Conservation (phyloP, 2,113 vertebrate genomes). For the Hydrolagus affinis region DNA sequence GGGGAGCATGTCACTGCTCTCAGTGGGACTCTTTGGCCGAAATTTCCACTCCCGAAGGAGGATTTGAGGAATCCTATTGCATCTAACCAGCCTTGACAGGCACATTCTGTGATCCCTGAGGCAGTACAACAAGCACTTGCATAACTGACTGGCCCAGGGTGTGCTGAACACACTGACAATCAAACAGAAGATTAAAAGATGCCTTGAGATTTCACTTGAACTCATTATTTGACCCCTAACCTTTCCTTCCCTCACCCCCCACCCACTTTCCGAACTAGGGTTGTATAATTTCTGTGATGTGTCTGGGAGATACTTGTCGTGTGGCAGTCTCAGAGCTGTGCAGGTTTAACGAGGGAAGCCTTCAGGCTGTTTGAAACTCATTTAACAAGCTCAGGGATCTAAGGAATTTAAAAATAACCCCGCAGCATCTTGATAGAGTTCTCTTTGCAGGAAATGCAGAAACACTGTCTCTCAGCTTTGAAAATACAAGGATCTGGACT, state of each 20-base stretch:
- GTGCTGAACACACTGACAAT: constrained; percentile 38
- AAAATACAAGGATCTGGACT: neutral
- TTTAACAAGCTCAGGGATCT: too few species aligned
- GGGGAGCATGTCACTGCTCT: neutral
- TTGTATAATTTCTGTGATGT: too few species aligned
- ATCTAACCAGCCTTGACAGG: constrained; percentile 35
- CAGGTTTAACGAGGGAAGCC: too few species aligned
- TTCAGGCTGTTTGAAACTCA: too few species aligned
- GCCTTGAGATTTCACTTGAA: constrained; percentile 45
- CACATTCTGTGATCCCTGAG: constrained; percentile 30
- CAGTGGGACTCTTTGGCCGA: constrained; percentile 11
- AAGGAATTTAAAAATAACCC: too few species aligned
- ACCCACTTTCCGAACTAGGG: too few species aligned
- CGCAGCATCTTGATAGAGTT: neutral
- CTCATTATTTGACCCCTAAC: constrained; percentile 42
- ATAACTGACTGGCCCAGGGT: constrained; percentile 41
- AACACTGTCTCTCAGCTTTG: neutral
- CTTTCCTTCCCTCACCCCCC: neutral
- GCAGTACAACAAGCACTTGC: constrained; percentile 40
- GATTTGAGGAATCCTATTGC: constrained; percentile 35
- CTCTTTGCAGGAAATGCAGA: neutral
- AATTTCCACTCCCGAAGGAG: constrained; percentile 32
- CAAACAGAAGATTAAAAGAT: constrained; percentile 36
- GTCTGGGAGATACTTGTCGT: too few species aligned
- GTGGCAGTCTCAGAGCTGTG: too few species aligned